These are phyloP conservation scores for Percopsis transmontana DNA, from an alignment of 2,113 vertebrate species.

Conservation along the genomic window DNA sequence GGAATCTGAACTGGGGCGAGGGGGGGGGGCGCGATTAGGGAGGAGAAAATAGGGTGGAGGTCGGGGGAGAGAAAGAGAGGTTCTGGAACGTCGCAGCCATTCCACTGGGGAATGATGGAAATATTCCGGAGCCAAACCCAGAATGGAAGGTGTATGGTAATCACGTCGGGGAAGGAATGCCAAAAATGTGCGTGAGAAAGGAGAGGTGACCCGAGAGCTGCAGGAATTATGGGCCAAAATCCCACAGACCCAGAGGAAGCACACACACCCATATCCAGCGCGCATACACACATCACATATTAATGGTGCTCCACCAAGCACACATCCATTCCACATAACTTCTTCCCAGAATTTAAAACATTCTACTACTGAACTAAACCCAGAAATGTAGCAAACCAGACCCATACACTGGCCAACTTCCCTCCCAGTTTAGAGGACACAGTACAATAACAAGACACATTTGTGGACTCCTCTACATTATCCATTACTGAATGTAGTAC, in stretches of 20 bases:
- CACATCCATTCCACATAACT: conserved; percentile 65
- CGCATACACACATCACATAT: conserved; percentile 63
- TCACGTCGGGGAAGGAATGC: conserved; percentile 81
- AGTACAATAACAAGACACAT: conserved; percentile 38
- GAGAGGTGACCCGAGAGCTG: conserved; percentile 81
- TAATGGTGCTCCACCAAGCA: conserved; percentile 70
- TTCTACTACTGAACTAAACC: conserved; percentile 52
- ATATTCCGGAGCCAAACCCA: conserved; percentile 80
- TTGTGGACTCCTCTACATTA: conserved; percentile 5
- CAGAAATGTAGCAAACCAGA: conserved; percentile 46
- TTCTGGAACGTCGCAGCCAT: conserved; percentile 71
- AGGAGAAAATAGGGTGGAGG: conserved; percentile 43
- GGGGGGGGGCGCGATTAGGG: conserved; percentile 39
- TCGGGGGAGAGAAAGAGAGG: conserved; percentile 53
- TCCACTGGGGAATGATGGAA: conserved; percentile 78
- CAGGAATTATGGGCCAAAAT: conserved; percentile 82
- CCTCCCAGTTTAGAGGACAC: conserved; percentile 20
- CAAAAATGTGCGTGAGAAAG: conserved; percentile 83
- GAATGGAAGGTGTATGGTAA: conserved; percentile 82
- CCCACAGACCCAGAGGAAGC: conserved; percentile 83
- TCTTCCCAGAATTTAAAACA: conserved; percentile 64
- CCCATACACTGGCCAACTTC: conserved; percentile 33
- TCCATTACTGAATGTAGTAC: not conserved
- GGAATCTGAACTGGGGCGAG: conserved; percentile 53
- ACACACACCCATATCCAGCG: conserved; percentile 77